Evolutionary conservation across 1,140 invertebrate genomes (phyloP).

Genomic region (Philaenus spumarius): DNA sequence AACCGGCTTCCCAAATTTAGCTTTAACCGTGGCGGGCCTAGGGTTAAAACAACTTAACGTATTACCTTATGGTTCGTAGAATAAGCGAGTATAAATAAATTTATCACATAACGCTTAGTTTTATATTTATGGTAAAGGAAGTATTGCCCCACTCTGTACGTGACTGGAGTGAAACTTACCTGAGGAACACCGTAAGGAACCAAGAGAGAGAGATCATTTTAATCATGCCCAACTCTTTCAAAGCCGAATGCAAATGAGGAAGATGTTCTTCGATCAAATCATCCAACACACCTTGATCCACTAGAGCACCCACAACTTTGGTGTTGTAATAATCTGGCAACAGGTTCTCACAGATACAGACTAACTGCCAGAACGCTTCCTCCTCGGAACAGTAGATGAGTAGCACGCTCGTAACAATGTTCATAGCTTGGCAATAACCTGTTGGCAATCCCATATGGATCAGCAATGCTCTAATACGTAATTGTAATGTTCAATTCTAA

Average conservation of each 20-base stretch:
- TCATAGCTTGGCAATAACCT: conserved; percentile 98
- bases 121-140: too few species aligned
- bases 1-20: too few species aligned
- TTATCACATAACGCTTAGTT: too few species aligned
- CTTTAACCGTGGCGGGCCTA: too few species aligned
- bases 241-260: conserved; percentile 74
- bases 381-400: conserved; percentile 95
- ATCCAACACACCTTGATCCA: conserved; percentile 75
- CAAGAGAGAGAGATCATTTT: conserved; percentile 96
- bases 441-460: too few species aligned
- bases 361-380: conserved; percentile 95
- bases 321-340: conserved; percentile 98
- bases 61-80: too few species aligned
- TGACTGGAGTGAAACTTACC: too few species aligned
- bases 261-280: conserved; percentile 82
- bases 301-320: conserved; percentile 88
- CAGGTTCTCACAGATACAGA: conserved; percentile 90
- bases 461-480: too few species aligned
- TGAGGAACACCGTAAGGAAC: conserved; percentile 96
- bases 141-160: too few species aligned
- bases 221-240: conserved; percentile 85
- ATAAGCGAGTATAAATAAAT: too few species aligned
- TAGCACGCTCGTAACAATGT: conserved; percentile 94
- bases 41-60: too few species aligned
- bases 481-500: too few species aligned